Evolutionary conservation across 2,113 vertebrate species (phyloP).

Genomic region (Etheostoma spectabile): DNA sequence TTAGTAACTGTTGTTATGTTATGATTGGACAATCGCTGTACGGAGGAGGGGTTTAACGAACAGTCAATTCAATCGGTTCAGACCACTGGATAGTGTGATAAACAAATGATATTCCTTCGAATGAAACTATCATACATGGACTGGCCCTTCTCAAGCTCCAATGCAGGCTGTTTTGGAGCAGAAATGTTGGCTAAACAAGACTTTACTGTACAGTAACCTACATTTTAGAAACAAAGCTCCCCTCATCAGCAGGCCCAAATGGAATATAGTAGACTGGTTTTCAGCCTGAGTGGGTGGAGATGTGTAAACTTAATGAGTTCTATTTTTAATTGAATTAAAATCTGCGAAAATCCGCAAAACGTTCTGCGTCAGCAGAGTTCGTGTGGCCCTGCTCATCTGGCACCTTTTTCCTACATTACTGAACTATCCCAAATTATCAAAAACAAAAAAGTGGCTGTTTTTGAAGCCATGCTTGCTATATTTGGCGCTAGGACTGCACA

Average conservation of each 20-base stretch:
- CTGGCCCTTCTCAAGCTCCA: background rate
- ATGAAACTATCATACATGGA: background rate
- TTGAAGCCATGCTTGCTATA: background rate
- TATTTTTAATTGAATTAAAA: too few relatives aligned
- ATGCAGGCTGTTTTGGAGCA: conserved; percentile 6
- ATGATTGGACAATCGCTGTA: background rate
- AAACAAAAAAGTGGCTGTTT: too few relatives aligned
- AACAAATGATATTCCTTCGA: background rate
- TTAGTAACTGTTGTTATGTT: conserved; percentile 3
- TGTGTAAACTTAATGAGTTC: too few relatives aligned
- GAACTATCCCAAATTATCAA: background rate
- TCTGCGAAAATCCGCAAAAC: too few relatives aligned
- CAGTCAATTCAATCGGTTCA: background rate
- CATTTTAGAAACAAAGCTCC: conserved; percentile 13
- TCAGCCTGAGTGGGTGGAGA: too few relatives aligned
- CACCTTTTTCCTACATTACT: background rate
- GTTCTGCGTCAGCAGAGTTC: too few relatives aligned
- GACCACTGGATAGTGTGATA: background rate
- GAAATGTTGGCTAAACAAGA: background rate
- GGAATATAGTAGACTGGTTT: too few relatives aligned
- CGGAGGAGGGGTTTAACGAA: background rate
- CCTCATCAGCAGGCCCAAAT: background rate
- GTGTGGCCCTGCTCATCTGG: too few relatives aligned
- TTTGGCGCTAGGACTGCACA: background rate
- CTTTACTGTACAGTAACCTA: conserved; percentile 38